phyloP scores from a whole-genome alignment of 2,888 invertebrate species.

The Spodoptera littoralis region DNA sequence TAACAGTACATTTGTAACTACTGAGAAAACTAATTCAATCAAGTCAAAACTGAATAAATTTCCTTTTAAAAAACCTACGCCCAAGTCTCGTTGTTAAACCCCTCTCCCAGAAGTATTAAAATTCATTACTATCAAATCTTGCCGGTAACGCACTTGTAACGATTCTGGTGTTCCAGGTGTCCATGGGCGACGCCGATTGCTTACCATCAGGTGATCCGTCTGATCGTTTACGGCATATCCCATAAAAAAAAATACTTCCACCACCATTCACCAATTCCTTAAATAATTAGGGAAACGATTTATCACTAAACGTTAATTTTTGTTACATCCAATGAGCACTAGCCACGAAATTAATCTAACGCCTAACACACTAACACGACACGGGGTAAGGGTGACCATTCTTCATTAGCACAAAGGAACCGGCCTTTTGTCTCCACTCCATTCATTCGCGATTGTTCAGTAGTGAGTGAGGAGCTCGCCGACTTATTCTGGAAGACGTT shows the following conservation, averaged over 20 bases:
- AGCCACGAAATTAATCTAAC: constrained; percentile 77
- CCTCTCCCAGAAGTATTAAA: background rate
- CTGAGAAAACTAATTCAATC: too few relatives aligned
- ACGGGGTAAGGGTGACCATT: constrained; percentile 83
- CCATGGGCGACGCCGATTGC: too few relatives aligned
- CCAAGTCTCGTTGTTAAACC: too few relatives aligned
- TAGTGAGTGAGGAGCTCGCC: constrained; percentile 68
- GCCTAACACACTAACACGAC: constrained; percentile 80
- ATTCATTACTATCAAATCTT: background rate
- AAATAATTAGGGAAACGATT: constrained; percentile 30
- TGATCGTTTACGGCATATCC: too few relatives aligned
- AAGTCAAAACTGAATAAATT: too few relatives aligned
- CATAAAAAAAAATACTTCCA: too few relatives aligned
- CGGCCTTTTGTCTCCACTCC: constrained; percentile 83
- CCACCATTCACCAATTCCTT: background rate
- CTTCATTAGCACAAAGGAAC: constrained; percentile 87
- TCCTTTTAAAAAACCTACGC: too few relatives aligned
- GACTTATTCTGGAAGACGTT: constrained; percentile 66
- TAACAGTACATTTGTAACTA: too few relatives aligned
- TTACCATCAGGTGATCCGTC: too few relatives aligned
- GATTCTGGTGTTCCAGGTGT: too few relatives aligned
- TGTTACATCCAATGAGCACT: constrained; percentile 55
- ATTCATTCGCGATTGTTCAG: constrained; percentile 86
- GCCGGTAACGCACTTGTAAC: too few relatives aligned
- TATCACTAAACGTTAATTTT: constrained; percentile 52